Base-by-base conservation (phyloP, 2,888 invertebrate species). In the Melinaea menophilus region DNA sequence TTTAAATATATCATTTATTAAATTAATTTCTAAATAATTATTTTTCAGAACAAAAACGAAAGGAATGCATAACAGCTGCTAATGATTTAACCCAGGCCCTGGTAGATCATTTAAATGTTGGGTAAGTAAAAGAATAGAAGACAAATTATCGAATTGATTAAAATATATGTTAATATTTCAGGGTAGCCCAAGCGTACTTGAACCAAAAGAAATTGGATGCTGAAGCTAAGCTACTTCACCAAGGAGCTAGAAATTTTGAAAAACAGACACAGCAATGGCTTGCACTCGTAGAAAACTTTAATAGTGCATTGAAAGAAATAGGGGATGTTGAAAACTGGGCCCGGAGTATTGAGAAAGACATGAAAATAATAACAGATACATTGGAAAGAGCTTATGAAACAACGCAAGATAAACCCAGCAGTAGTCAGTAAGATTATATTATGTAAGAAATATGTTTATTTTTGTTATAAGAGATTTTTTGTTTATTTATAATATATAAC, bases 271-370 rank as follows among this genome's bases (percentile, higher is more conserved):
- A 97, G 71, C 98, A 98, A 75, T 99, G 99, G 99, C 88, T 99
- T n/a, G 95, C 95, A 69, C 91, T 99, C 59, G 96, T 97, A 0
- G 97, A 97, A 81, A 95, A 94, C 67, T 97, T 97, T 76, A 96
- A 96, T 74, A 94, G 95, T 78, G 95, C 96, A 0, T 88, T 97
- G 2, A 96, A 99, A 92, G 99, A 99, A 91, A 94, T 99, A 61
- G 99, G 99, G 0, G 99, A 99, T 91, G 98, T 99, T 1, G 98
- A 99, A 82, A 99, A 98, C 82, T 99, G 99, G 99, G 97, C 99
- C 0, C 94, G 95, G 71, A 98, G 97, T 71, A 99, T 99, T 75
- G 99, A 99, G 85, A 95, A 94, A 66, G 99, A 99, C 82, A 97
- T 99, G 95, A 94, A 95, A 79, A 95, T 96, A 2, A 95, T 99